A percentile compares a stretch with the other conserved stretches of the same genome.
Evolutionary conservation across 1,140 invertebrate genomes (phyloP).

Genomic region (Drosophila parabipectinata): DNA sequence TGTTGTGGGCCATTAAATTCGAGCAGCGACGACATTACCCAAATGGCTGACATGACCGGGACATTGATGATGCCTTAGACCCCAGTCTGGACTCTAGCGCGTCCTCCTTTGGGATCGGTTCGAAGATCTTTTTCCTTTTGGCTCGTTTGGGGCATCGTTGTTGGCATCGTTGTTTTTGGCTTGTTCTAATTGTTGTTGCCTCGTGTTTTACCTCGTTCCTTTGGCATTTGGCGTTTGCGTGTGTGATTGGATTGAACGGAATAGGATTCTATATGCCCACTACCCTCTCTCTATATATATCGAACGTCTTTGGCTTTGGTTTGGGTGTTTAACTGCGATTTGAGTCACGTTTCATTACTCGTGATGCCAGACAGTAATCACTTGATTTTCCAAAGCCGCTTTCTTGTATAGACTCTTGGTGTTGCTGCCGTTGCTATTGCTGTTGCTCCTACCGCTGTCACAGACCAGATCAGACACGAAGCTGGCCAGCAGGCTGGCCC

Average conservation of each 20-base stretch:
- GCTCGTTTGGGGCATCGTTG: slow-evolving; percentile 10
- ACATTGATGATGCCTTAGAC: slow-evolving; percentile 69
- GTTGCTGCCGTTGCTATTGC: slow-evolving; percentile 5
- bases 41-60: slow-evolving; percentile 73
- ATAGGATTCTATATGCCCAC: slow-evolving; percentile 1
- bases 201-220: slow-evolving; percentile 65
- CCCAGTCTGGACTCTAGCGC: not conserved
- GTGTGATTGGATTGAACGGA: slow-evolving; percentile 31
- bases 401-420: slow-evolving; percentile 9
- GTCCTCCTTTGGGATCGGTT: slow-evolving; percentile 26
- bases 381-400: slow-evolving; percentile 70
- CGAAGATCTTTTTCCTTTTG: slow-evolving; percentile 20
- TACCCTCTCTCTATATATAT: not conserved
- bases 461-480: slow-evolving; percentile 54
- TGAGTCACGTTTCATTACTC: slow-evolving; percentile 82
- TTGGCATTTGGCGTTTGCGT: slow-evolving; percentile 38
- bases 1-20: slow-evolving; percentile 42
- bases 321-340: slow-evolving; percentile 80
- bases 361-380: slow-evolving; percentile 80
- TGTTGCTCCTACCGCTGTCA: slow-evolving; percentile 33
- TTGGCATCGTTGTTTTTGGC: slow-evolving; percentile 54
- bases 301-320: slow-evolving; percentile 8
- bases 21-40: slow-evolving; percentile 66
- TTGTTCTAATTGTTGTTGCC: slow-evolving; percentile 78
- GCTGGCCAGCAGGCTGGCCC: slow-evolving; percentile 16